Evolutionary conservation across 1,140 invertebrate species (phyloP), one percentile per base, ranked within the genome.

Genomic region (Formica exsecta): DNA sequence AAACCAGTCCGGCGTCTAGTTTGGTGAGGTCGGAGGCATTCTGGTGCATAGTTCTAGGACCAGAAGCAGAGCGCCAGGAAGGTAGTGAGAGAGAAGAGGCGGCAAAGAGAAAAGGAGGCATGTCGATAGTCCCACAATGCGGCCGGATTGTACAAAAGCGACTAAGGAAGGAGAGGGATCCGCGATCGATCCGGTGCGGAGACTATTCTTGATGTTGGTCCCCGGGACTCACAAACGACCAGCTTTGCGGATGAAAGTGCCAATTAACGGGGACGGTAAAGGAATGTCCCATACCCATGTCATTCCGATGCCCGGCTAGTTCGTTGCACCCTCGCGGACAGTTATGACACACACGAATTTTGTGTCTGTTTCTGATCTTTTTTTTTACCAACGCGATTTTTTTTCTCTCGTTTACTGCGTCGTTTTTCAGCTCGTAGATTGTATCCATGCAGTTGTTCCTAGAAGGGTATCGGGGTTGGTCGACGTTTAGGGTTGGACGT

Each of bases 1-100:
- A 92, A 92, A 92, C 91, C 91, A 90, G 91, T 92, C 90, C 70
- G 86, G 85, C 76, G 87, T 91, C 90, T 92, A 92, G 89, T 91
- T 91, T 91, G 89, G 87, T 86, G 77, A 90, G 87, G 65, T 90
- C 75, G 85, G 36, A 91, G 68, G 84, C 88, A 86, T 88, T 85
- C 61, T 68, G 57, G 38, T 86, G 76, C 61, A 41, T 76, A 74
- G 65, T 76, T 51, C 48, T 51, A 36, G 86, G 44, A 83, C 36
- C 87, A 86, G 85, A 29, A 85, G 86, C 64, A 81, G 48, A 51
- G 51, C 68, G 66, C 29, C 61, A 75, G 57, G 62, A 81, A 36
- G 44, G 54, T 59, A 73, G 41, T 6, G 19, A 32, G 36, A 29
- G 13, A 16, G 29, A 22, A 0, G 36, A 22, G 25, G 22, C 2